Conservation (phyloP, 23 tunicate species). For the Ascidia mentula region DNA sequence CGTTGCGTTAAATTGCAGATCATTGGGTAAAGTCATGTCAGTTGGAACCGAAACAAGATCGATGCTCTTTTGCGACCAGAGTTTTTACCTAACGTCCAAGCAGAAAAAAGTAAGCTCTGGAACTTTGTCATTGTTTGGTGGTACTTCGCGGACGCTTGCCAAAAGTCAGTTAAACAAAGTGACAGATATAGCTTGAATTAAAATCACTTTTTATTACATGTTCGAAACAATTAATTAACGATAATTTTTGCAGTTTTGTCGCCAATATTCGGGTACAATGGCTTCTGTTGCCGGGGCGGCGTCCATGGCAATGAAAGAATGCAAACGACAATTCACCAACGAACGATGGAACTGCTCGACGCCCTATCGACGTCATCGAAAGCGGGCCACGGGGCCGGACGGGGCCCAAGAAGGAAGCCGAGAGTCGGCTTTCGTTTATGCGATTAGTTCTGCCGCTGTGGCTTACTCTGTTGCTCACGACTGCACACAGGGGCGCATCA, state of each 20-base stretch:
- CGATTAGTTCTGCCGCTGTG: slow-evolving; percentile 78
- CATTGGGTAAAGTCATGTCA: slow-evolving; percentile 35
- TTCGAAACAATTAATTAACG: too few relatives aligned
- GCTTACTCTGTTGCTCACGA: slow-evolving; percentile 58
- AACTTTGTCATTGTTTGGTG: slow-evolving; percentile 1
- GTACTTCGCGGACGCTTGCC: not conserved
- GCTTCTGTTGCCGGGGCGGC: slow-evolving; percentile 47
- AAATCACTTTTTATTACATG: too few relatives aligned
- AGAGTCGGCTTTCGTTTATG: slow-evolving; percentile 84
- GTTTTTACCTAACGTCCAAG: not conserved
- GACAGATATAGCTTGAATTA: too few relatives aligned
- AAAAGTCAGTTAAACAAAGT: too few relatives aligned
- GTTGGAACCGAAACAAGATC: slow-evolving; percentile 20
- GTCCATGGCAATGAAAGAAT: slow-evolving; percentile 49
- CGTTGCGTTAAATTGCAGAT: slow-evolving; percentile 14
- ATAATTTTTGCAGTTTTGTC: slow-evolving; percentile 50
- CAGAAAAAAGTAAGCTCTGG: not conserved
- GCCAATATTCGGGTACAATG: slow-evolving; percentile 49
- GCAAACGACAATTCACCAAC: slow-evolving; percentile 60
- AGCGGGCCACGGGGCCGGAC: slow-evolving; percentile 11
- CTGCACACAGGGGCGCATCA: slow-evolving; percentile 57
- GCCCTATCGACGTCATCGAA: not conserved
- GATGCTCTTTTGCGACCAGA: slow-evolving; percentile 13
- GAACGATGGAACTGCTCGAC: slow-evolving; percentile 82
- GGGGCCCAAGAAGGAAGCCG: slow-evolving; percentile 36